Conservation (phyloP, 2,113 vertebrate species). For the Elgaria multicarinata region DNA sequence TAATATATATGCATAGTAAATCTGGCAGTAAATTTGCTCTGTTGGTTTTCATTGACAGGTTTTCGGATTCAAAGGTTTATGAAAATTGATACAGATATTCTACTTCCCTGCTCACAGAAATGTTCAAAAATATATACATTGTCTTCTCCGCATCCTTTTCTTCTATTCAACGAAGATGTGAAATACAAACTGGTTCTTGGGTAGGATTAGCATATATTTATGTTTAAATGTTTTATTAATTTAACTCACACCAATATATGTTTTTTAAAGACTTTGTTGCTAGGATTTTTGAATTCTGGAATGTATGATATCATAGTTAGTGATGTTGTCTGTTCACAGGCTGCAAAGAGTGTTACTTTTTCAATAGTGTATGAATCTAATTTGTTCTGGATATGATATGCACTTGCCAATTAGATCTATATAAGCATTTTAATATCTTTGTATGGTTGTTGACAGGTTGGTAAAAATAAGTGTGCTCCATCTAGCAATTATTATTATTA, state of each 20-base stretch:
- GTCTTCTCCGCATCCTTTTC: background rate
- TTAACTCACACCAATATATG: background rate
- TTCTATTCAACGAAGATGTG: background rate
- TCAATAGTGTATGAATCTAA: rapidly evolving
- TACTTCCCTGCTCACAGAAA: background rate
- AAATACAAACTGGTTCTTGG: background rate
- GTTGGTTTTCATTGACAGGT: too few species aligned
- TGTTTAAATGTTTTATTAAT: background rate
- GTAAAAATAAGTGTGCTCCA: background rate
- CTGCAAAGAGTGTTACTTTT: background rate
- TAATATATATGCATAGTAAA: background rate
- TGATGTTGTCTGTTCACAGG: background rate
- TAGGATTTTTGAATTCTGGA: background rate
- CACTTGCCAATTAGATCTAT: background rate
- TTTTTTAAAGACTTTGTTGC: background rate
- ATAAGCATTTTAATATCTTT: background rate
- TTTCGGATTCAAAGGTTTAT: too few species aligned
- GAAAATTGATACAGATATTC: too few species aligned
- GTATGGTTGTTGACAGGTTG: background rate
- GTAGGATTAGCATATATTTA: background rate
- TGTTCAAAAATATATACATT: background rate
- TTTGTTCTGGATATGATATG: background rate
- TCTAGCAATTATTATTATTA: too few species aligned
- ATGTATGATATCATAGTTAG: background rate
- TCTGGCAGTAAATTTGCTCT: too few species aligned